Conservation (phyloP, 2,797 vertebrate species). For the Hephaestus fuliginosus region DNA sequence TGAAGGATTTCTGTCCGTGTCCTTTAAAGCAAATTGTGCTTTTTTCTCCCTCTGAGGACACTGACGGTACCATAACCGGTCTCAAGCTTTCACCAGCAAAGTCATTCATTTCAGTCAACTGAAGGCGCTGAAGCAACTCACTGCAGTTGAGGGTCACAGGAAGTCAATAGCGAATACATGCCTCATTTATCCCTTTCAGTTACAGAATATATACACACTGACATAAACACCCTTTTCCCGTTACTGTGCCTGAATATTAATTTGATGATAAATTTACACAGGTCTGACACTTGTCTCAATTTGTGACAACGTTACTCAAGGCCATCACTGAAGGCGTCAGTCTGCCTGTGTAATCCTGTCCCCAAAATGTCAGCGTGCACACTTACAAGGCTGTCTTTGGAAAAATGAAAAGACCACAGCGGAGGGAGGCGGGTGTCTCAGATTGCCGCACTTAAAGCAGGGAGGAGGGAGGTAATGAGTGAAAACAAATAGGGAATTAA, state of each 20-base stretch:
- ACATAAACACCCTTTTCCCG: too few relatives aligned
- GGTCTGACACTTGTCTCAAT: conserved; percentile 71
- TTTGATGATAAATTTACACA: conserved; percentile 66
- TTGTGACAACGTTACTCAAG: conserved; percentile 71
- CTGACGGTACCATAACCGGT: conserved; percentile 41
- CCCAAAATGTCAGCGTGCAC: conserved; percentile 73
- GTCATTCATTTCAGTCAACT: conserved; percentile 60
- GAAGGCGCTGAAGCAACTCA: conserved; percentile 35
- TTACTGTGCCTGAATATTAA: conserved; percentile 39
- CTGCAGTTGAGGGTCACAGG: conserved; percentile 55
- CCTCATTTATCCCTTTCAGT: conserved; percentile 75
- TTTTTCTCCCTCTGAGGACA: conserved; percentile 14
- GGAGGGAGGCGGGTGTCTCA: conserved; percentile 25
- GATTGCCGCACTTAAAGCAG: conserved; percentile 33
- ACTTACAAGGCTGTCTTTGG: conserved; percentile 50
- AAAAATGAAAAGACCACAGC: conserved; percentile 56
- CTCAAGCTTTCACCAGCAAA: conserved; percentile 30
- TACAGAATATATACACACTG: conserved; percentile 43
- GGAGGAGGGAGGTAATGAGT: conserved; percentile 46
- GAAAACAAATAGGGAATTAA: conserved; percentile 63
- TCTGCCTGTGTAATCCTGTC: conserved; percentile 60
- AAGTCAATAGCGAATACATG: conserved; percentile 58
- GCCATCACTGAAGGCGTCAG: conserved; percentile 60
- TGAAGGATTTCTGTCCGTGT: conserved; percentile 37
- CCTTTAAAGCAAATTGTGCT: conserved; percentile 38